Conservation (phyloP, 1,140 invertebrate genomes). For the Palaemon carinicauda region DNA sequence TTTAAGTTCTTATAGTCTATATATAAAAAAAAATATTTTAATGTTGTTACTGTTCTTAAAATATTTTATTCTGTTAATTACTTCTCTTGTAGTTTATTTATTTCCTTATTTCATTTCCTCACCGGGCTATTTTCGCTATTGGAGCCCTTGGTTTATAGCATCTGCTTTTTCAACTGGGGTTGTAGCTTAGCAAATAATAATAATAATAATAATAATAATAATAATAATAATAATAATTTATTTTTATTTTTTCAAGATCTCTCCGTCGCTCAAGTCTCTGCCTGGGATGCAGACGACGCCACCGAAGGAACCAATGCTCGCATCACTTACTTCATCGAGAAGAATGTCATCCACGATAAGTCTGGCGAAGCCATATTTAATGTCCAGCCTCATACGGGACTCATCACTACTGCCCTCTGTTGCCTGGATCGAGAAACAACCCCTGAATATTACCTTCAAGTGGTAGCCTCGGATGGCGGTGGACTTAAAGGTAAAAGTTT, state of each 20-base stretch:
- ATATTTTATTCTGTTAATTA: no score
- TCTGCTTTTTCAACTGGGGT: no score
- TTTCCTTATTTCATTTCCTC: no score
- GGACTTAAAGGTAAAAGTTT: conserved; percentile 78
- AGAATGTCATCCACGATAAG: conserved; percentile 95
- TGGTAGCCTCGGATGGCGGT: conserved; percentile 90
- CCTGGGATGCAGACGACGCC: conserved; percentile 88
- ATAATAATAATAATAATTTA: no score
- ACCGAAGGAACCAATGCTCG: conserved; percentile 90
- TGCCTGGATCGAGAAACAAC: conserved; percentile 91
- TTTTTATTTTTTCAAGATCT: neutral
- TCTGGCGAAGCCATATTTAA: conserved; percentile 93
- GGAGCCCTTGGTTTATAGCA: no score
- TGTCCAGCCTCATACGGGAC: conserved; percentile 91
- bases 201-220: no score
- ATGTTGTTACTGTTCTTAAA: no score
- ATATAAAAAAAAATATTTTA: no score
- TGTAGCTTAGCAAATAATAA: no score
- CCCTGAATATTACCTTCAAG: conserved; percentile 95
- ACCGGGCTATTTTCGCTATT: no score
- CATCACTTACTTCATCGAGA: conserved; percentile 90
- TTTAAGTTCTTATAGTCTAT: no score
- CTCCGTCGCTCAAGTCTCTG: neutral
- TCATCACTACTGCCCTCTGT: conserved; percentile 93
- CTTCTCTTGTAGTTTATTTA: no score